Evolutionary conservation across 1,140 invertebrate species (phyloP).

Genomic region (Heliconius hewitsoni): DNA sequence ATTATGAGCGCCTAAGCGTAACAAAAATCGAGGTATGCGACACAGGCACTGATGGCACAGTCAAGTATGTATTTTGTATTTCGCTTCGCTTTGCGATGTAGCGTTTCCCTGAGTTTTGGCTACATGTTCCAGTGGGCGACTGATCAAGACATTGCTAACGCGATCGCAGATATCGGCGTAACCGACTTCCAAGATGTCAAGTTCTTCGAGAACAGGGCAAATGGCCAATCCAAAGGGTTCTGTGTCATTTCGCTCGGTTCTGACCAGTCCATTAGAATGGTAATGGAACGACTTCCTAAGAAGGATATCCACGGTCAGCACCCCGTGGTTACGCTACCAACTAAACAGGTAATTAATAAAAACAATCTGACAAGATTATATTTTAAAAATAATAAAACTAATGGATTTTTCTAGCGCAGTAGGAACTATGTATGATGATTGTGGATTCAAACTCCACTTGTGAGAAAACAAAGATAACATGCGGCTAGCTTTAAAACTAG

Average conservation of each 20-base stretch:
- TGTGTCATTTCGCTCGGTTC: slow-evolving; percentile 96
- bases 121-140: slow-evolving; percentile 94
- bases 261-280: slow-evolving; percentile 93
- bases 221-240: slow-evolving; percentile 99
- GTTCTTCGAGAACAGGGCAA: slow-evolving; percentile 99
- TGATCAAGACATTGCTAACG: slow-evolving; percentile 96
- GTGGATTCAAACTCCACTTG: too few relatives aligned
- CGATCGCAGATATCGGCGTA: slow-evolving; percentile 92
- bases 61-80: slow-evolving; percentile 57
- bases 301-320: slow-evolving; percentile 97
- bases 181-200: slow-evolving; percentile 98
- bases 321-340: slow-evolving; percentile 96
- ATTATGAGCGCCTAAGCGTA: neutral
- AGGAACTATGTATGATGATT: too few relatives aligned
- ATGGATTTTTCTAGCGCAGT: too few relatives aligned
- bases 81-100: slow-evolving; percentile 41
- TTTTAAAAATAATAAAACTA: too few relatives aligned
- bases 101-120: slow-evolving; percentile 64
- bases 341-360: slow-evolving; percentile 88
- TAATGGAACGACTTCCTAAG: slow-evolving; percentile 96
- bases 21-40: slow-evolving; percentile 15
- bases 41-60: slow-evolving; percentile 27
- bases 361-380: neutral
- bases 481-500: too few relatives aligned
- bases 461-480: too few relatives aligned